These are phyloP conservation scores for Monodelphis domestica DNA, from an alignment of 2,797 vertebrate species.

Conservation along the genomic window DNA sequence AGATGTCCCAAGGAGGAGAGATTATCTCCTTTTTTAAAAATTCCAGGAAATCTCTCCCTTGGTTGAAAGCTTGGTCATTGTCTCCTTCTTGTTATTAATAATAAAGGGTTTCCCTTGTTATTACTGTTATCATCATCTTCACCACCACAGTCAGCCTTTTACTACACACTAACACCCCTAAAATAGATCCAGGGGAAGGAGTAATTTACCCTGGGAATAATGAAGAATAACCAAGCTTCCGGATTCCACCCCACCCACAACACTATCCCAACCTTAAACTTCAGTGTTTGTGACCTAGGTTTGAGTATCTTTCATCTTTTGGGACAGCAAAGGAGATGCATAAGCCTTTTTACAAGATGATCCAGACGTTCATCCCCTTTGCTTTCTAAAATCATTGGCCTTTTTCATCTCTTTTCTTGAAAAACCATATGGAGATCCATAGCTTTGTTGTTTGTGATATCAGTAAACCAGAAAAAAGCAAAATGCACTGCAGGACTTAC, in stretches of 20 bases:
- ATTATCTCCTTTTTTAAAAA: background rate
- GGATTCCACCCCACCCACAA: background rate
- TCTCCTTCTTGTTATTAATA: background rate
- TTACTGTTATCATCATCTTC: background rate
- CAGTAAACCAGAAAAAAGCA: background rate
- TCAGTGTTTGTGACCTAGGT: background rate
- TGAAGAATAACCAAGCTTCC: background rate
- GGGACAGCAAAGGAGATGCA: background rate
- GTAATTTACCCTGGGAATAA: constrained; percentile 1
- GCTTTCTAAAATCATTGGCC: background rate
- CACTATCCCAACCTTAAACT: background rate
- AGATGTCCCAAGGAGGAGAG: constrained; percentile 13
- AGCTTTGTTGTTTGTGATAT: background rate
- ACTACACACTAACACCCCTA: background rate
- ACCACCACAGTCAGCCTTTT: background rate
- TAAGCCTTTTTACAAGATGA: background rate
- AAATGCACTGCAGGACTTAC: background rate
- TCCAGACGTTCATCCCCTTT: background rate
- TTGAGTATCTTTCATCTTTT: background rate
- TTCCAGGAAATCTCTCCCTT: background rate
- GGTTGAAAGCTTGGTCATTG: constrained; percentile 1
- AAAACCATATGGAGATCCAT: background rate
- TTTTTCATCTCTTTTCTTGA: background rate
- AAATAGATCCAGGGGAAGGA: constrained; percentile 40
- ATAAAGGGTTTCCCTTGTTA: background rate